These are phyloP conservation scores for Amiota minor DNA, from an alignment of 2,888 invertebrate genomes.

Conservation along the genomic window DNA sequence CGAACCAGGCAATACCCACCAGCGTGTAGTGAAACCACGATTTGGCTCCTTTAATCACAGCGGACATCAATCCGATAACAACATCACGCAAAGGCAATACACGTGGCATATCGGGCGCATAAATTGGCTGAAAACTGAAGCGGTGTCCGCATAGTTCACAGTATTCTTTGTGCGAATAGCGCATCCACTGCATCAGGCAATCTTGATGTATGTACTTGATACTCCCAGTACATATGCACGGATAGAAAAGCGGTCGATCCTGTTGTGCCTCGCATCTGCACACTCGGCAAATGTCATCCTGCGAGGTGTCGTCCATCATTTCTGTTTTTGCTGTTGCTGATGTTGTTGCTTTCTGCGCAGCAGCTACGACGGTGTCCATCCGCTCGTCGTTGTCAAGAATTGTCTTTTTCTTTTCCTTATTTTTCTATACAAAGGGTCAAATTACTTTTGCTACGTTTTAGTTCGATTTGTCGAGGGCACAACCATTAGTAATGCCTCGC, in stretches of 20 bases:
- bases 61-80: conserved; percentile 89
- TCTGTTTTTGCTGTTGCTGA: conserved; percentile 5
- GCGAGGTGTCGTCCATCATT: conserved; percentile 43
- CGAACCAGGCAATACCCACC: conserved; percentile 97
- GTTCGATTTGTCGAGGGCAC: neutral
- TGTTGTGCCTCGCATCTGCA: conserved; percentile 94
- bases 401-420: neutral
- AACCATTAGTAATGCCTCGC: neutral
- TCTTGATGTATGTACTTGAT: conserved; percentile 99
- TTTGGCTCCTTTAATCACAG: conserved; percentile 92
- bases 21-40: conserved; percentile 98
- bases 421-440: neutral
- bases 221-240: conserved; percentile 98
- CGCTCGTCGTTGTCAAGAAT: neutral
- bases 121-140: conserved; percentile 98
- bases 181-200: conserved; percentile 98
- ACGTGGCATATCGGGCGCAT: conserved; percentile 99
- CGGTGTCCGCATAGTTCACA: conserved; percentile 98
- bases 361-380: neutral
- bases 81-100: conserved; percentile 94
- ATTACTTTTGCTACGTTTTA: neutral
- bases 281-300: conserved; percentile 95
- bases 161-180: conserved; percentile 98
- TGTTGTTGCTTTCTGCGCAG: conserved; percentile 28
- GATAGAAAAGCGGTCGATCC: conserved; percentile 96